phyloP scores from a whole-genome alignment of 2,113 vertebrate genomes.

The Platysteira castanea region DNA sequence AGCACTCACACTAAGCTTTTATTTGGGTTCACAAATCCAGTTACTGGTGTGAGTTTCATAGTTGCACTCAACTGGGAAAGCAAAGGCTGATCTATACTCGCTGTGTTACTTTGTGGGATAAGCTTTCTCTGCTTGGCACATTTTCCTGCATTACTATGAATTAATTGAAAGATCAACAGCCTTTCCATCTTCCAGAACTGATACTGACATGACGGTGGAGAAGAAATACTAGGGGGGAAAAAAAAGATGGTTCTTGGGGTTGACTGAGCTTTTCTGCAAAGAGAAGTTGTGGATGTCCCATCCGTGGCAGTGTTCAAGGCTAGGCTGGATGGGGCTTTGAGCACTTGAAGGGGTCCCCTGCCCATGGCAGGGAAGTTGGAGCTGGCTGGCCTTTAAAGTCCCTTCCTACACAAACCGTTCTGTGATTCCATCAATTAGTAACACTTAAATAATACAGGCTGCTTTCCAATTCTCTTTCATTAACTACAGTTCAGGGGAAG shows the following conservation, averaged over 20 bases:
- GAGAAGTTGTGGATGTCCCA: neutral
- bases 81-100: neutral
- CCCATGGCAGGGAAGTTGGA: neutral
- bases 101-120: neutral
- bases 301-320: neutral
- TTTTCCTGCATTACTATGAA: neutral
- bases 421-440: neutral
- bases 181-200: neutral
- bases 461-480: neutral
- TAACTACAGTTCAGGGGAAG: neutral
- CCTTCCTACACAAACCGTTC: neutral
- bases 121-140: neutral
- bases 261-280: neutral
- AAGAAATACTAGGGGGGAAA: accelerated
- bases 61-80: neutral
- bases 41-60: neutral
- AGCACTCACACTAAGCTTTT: neutral
- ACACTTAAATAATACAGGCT: neutral
- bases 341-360: neutral
- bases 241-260: neutral
- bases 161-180: neutral
- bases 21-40: neutral
- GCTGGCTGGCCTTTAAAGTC: neutral
- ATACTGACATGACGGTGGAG: neutral
- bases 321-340: neutral